These are phyloP conservation scores for Lytechinus pictus DNA, from an alignment of 35 echinoderm and acorn worm genomes.

Conservation along the genomic window DNA sequence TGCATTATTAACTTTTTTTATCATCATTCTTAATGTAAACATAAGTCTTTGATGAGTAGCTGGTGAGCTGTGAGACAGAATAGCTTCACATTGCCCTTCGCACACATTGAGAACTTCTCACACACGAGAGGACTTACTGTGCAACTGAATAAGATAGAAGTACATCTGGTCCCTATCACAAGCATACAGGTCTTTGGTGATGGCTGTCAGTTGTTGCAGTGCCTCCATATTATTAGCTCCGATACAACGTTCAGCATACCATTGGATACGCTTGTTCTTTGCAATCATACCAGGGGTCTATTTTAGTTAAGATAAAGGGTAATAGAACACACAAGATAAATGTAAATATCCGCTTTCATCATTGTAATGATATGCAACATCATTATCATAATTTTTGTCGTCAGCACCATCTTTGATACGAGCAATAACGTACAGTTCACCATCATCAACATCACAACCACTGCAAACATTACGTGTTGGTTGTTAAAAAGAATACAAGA, in stretches of 20 bases:
- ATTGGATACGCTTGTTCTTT: constrained; percentile 70
- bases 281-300: constrained; percentile 87
- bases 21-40: no score
- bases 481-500: neutral
- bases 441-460: neutral
- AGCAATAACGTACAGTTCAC: neutral
- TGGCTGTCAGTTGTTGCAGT: constrained; percentile 65
- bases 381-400: neutral
- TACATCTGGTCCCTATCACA: constrained; percentile 87
- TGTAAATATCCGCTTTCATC: neutral
- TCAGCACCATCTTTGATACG: neutral
- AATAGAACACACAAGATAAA: neutral
- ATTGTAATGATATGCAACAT: neutral
- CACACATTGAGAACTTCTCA: neutral
- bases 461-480: neutral
- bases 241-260: constrained; percentile 86
- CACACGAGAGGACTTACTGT: constrained; percentile 61
- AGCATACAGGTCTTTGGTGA: constrained; percentile 81
- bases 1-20: no score
- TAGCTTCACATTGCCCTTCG: neutral
- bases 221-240: constrained; percentile 43
- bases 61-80: neutral
- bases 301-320: neutral
- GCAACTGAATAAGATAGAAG: constrained; percentile 76
- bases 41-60: neutral